Conservation (phyloP, 2,888 invertebrate genomes). For the Hoplodrina ambigua region DNA sequence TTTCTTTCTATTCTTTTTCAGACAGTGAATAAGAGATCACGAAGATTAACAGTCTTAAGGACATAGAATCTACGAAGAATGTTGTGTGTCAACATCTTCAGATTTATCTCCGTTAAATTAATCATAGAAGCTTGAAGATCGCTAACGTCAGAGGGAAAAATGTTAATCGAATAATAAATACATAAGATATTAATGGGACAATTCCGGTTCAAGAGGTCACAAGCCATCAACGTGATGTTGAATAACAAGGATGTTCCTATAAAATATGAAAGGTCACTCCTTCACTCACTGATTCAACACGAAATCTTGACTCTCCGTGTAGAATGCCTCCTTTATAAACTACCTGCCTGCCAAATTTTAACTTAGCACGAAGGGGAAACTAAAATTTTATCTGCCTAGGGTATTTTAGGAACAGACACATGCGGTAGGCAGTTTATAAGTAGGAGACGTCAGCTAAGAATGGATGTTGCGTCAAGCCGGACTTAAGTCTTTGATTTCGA, state of each 20-base stretch:
- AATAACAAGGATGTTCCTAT: background rate
- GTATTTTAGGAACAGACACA: too few relatives aligned
- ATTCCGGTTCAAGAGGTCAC: slow-evolving; percentile 17
- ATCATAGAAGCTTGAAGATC: background rate
- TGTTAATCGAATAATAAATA: background rate
- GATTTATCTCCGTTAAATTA: background rate
- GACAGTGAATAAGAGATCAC: too few relatives aligned
- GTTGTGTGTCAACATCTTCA: background rate
- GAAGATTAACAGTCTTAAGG: background rate
- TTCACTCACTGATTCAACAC: too few relatives aligned
- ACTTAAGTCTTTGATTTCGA: background rate
- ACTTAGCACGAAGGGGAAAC: too few relatives aligned
- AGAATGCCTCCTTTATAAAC: too few relatives aligned
- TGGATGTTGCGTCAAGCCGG: background rate
- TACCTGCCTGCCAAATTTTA: too few relatives aligned
- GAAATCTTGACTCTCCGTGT: too few relatives aligned
- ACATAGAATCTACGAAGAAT: background rate
- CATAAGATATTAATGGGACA: background rate
- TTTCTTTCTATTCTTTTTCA: too few relatives aligned
- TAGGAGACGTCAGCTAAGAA: too few relatives aligned
- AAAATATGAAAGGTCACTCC: background rate
- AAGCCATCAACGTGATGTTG: slow-evolving; percentile 3
- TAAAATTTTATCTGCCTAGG: too few relatives aligned
- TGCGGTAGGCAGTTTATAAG: too few relatives aligned
- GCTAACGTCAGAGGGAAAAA: background rate